phyloP scores from a whole-genome alignment of 2,888 invertebrate species.

The Acronicta aceris region DNA sequence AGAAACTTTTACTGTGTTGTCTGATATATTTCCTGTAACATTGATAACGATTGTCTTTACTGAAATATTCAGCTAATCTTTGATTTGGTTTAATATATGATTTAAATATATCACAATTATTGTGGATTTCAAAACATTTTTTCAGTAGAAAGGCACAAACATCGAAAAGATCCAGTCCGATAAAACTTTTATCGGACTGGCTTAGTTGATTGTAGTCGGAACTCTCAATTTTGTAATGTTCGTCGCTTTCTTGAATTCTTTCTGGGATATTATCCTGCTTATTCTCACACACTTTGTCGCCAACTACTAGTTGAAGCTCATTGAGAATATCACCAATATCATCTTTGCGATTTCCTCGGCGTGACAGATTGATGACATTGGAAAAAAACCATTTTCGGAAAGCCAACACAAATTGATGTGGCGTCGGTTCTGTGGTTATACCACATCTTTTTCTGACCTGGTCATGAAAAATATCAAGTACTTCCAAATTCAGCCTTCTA shows the following conservation, averaged over 20 bases:
- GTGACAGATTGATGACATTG: conserved; percentile 11
- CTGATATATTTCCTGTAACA: conserved; percentile 11
- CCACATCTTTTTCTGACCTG: conserved; percentile 22
- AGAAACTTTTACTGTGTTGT: conserved; percentile 19
- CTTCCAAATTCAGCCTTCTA: conserved; percentile 21
- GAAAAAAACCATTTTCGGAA: conserved; percentile 15
- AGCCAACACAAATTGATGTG: conserved; percentile 15
- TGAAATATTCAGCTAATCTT: conserved; percentile 12
- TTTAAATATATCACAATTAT: conserved; percentile 10
- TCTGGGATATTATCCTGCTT: background rate
- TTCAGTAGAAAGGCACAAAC: conserved; percentile 19
- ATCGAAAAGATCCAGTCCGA: conserved; percentile 22
- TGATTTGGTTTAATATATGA: conserved; percentile 19
- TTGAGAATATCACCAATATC: conserved; percentile 1
- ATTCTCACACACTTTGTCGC: background rate
- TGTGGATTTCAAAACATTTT: conserved; percentile 21
- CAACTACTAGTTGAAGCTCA: background rate
- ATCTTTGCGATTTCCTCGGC: background rate
- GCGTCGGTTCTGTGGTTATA: conserved; percentile 9
- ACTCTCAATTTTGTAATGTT: background rate
- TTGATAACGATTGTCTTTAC: conserved; percentile 6
- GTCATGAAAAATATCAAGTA: conserved; percentile 16
- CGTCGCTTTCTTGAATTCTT: background rate
- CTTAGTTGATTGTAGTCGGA: conserved; percentile 26
- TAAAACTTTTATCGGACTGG: background rate